phyloP scores from a whole-genome alignment of 2,113 vertebrate genomes.

The Cynopterus brachyotis region DNA sequence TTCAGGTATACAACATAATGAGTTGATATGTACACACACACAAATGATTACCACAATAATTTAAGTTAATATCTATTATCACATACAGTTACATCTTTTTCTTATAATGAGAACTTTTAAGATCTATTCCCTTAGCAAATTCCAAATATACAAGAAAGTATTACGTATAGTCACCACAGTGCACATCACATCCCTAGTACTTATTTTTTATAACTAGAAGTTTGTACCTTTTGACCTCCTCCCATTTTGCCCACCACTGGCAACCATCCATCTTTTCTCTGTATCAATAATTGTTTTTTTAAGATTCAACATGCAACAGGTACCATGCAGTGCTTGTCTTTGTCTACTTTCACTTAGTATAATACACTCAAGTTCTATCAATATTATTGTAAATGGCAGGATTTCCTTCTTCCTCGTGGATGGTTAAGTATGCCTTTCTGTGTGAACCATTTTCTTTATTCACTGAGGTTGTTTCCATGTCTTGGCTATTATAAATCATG shows the following conservation, averaged over 20 bases:
- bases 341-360: neutral
- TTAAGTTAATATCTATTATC: too few species aligned
- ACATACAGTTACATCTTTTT: too few species aligned
- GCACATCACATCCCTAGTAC: too few species aligned
- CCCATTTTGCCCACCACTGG: neutral
- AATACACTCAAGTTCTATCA: neutral
- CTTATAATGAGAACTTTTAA: too few species aligned
- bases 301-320: neutral
- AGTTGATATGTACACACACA: too few species aligned
- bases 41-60: too few species aligned
- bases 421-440: neutral
- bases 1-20: too few species aligned
- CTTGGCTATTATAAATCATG: too few species aligned
- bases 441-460: neutral
- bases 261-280: neutral
- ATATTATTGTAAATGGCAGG: neutral
- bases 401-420: neutral
- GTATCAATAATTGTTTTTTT: neutral
- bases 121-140: too few species aligned
- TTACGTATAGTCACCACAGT: too few species aligned
- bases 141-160: too few species aligned
- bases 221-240: neutral
- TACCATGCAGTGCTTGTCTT: neutral
- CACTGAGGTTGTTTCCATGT: neutral
- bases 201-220: too few species aligned